Percentiles rank a stretch among this genome's conserved stretches.
phyloP scores from a whole-genome alignment of 2,888 invertebrate genomes.

The Gibbula magus region DNA sequence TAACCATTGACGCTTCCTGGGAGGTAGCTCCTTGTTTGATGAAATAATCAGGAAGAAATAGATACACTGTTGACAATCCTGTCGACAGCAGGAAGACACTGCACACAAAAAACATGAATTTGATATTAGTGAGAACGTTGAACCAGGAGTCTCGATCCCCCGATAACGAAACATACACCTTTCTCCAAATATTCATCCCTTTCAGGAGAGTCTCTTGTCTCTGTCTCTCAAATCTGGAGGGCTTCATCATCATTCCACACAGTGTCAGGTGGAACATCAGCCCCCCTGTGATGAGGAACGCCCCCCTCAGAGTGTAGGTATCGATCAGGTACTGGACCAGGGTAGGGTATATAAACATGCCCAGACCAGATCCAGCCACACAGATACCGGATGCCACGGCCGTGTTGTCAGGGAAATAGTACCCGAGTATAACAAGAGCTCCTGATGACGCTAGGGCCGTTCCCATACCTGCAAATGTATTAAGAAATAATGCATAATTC shows the following conservation, averaged over 20 bases:
- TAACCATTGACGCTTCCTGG: constrained; percentile 23
- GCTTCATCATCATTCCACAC: background rate
- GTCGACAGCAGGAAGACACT: constrained; percentile 1
- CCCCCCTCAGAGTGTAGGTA: background rate
- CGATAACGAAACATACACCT: background rate
- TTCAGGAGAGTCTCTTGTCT: background rate
- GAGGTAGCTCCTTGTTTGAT: background rate
- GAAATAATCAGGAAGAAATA: constrained; percentile 29
- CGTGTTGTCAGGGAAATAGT: constrained; percentile 27
- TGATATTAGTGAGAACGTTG: constrained; percentile 5
- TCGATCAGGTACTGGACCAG: background rate
- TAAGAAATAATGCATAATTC: background rate
- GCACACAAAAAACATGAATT: constrained; percentile 26
- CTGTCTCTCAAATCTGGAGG: background rate
- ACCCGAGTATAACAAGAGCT: constrained; percentile 10
- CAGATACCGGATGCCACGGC: constrained; percentile 27
- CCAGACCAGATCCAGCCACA: constrained; percentile 25
- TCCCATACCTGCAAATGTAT: constrained; percentile 4
- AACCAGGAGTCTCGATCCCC: background rate
- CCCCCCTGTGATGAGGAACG: background rate
- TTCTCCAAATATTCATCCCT: background rate
- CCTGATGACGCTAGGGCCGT: constrained; percentile 7
- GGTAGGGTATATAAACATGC: constrained; percentile 28
- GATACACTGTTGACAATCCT: constrained; percentile 7
- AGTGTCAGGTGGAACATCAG: background rate